Conservation (phyloP, 2,888 invertebrate genomes). For the Caenorhabditis angaria region DNA sequence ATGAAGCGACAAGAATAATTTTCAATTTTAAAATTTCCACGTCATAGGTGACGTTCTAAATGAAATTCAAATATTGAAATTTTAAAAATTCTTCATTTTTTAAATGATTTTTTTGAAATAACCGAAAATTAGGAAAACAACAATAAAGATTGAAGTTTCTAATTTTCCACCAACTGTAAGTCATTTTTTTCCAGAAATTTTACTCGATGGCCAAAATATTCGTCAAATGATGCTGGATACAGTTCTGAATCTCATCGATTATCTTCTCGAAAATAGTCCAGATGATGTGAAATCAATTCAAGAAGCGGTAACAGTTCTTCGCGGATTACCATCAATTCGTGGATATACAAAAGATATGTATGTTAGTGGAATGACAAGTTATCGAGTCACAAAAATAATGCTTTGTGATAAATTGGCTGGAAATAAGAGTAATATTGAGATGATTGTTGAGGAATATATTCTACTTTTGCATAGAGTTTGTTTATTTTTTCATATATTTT, state of each 20-base stretch:
- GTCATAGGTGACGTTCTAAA: too few relatives aligned
- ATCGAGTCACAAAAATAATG: constrained; percentile 47
- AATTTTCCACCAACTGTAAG: neutral
- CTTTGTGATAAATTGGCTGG: constrained; percentile 47
- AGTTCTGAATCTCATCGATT: constrained; percentile 38
- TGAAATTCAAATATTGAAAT: too few relatives aligned
- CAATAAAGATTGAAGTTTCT: too few relatives aligned
- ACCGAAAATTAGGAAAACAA: too few relatives aligned
- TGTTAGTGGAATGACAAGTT: constrained; percentile 33
- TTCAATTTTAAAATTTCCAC: too few relatives aligned
- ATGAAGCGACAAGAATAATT: too few relatives aligned
- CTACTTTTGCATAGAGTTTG: constrained; percentile 40
- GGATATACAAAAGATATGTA: constrained; percentile 49
- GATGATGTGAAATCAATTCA: constrained; percentile 53
- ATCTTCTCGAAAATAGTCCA: constrained; percentile 36
- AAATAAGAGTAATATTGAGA: constrained; percentile 46
- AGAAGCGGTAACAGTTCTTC: constrained; percentile 45
- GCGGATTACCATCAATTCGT: constrained; percentile 43
- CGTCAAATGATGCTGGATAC: constrained; percentile 40
- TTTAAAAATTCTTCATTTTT: too few relatives aligned
- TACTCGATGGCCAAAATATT: constrained; percentile 36
- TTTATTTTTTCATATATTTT: neutral
- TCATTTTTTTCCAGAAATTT: constrained; percentile 18
- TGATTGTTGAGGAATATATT: constrained; percentile 51
- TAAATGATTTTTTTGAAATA: too few relatives aligned